These are phyloP conservation scores for Apostichopus leukothele DNA, from an alignment of 53 echinoderm and acorn worm genomes.

Conservation along the genomic window DNA sequence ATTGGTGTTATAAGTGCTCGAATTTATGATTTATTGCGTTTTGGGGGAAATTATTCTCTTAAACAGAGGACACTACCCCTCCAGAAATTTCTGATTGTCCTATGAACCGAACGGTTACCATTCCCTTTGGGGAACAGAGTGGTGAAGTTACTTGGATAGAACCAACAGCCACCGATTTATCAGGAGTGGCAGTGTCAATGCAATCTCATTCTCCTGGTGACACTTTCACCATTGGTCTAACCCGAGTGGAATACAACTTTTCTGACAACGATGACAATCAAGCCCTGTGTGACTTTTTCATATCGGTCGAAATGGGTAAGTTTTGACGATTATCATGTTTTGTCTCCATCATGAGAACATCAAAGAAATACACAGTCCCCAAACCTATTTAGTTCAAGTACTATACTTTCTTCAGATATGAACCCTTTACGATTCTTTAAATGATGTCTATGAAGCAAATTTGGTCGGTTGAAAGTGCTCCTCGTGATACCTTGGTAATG, in stretches of 20 bases:
- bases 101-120: neutral
- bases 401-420: too few species aligned
- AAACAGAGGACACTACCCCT: conserved; percentile 12
- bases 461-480: too few species aligned
- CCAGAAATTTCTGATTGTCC: neutral
- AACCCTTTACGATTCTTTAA: too few species aligned
- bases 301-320: neutral
- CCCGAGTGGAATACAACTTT: neutral
- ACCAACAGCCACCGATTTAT: neutral
- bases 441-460: too few species aligned
- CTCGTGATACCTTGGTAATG: too few species aligned
- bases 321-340: too few species aligned
- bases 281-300: neutral
- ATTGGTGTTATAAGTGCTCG: too few species aligned
- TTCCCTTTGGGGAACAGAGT: neutral
- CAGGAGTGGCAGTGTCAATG: neutral
- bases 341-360: too few species aligned
- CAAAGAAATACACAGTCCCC: too few species aligned
- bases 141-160: neutral
- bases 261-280: neutral
- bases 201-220: neutral
- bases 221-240: neutral
- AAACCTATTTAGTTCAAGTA: too few species aligned
- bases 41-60: too few species aligned
- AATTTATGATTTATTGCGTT: too few species aligned